Conservation (phyloP, 64 coral and sea anemone genomes). For the Montipora sp. region DNA sequence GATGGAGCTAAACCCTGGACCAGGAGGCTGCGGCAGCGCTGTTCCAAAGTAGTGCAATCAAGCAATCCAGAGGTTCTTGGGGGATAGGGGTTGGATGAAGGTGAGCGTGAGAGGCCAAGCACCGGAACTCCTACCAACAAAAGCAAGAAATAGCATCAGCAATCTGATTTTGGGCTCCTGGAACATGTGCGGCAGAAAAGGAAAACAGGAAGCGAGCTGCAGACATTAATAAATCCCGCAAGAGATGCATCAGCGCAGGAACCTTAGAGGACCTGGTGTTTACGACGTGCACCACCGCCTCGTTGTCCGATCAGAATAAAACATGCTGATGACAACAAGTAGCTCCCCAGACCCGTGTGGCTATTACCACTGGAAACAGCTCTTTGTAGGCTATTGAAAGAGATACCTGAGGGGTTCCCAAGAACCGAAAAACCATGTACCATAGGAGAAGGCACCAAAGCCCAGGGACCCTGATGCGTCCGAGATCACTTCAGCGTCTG, state of each 20-base stretch:
- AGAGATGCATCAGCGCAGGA: slow-evolving; percentile 10
- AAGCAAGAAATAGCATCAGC: slow-evolving; percentile 46
- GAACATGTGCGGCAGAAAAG: slow-evolving; percentile 15
- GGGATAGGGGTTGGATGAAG: slow-evolving; percentile 10
- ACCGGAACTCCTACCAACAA: background rate
- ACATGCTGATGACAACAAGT: background rate
- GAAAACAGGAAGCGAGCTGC: background rate
- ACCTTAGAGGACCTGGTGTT: background rate
- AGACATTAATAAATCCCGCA: background rate
- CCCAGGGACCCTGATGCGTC: background rate
- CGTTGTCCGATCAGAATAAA: background rate
- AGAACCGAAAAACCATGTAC: no score
- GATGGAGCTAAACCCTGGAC: slow-evolving; percentile 3
- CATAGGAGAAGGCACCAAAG: no score
- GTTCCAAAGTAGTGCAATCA: slow-evolving; percentile 11
- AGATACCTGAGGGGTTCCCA: background rate
- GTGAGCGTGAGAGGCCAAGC: background rate
- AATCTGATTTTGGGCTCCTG: slow-evolving; percentile 15
- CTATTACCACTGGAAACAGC: slow-evolving; percentile 6
- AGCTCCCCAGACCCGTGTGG: background rate
- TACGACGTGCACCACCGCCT: slow-evolving; percentile 6
- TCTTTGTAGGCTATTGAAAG: slow-evolving; percentile 19
- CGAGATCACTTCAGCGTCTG: background rate
- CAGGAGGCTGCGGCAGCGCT: background rate
- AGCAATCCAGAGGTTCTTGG: background rate